Evolutionary conservation across 2,888 invertebrate genomes (phyloP).

Genomic region (Orthosia gracilis): DNA sequence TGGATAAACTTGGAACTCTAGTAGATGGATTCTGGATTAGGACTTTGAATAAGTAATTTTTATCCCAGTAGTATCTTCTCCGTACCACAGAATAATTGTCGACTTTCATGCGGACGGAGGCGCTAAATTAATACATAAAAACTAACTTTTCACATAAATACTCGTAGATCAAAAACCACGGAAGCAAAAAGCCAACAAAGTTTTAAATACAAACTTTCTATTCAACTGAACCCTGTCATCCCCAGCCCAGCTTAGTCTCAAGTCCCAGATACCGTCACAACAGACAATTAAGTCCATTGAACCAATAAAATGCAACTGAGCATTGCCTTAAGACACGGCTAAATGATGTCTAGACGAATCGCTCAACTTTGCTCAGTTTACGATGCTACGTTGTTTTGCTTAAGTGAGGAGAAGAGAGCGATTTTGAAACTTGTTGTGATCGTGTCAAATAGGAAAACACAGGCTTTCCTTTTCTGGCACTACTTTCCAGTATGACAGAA

Average conservation of each 20-base stretch:
- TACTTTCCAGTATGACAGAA: too few relatives aligned
- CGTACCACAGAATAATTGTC: too few relatives aligned
- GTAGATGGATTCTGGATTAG: too few relatives aligned
- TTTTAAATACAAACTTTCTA: conserved; percentile 7
- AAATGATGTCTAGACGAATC: conserved; percentile 59
- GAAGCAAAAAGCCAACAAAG: not conserved
- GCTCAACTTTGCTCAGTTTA: conserved; percentile 47
- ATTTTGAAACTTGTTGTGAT: not conserved
- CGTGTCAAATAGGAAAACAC: too few relatives aligned
- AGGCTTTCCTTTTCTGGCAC: too few relatives aligned
- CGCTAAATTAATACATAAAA: too few relatives aligned
- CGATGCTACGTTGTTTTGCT: conserved; percentile 9
- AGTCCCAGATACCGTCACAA: conserved; percentile 28
- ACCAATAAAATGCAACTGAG: conserved; percentile 46
- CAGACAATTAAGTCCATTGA: conserved; percentile 45
- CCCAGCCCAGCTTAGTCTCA: not conserved
- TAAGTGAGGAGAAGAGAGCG: conserved; percentile 23
- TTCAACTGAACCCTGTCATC: not conserved
- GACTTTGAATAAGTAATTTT: too few relatives aligned
- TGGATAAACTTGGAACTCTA: too few relatives aligned
- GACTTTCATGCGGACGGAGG: too few relatives aligned
- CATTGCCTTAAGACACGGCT: conserved; percentile 32
- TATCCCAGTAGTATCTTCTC: too few relatives aligned
- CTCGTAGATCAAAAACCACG: too few relatives aligned
- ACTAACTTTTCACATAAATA: too few relatives aligned